phyloP scores from a whole-genome alignment of 2,888 invertebrate species.

The Rhamnusium bicolor region DNA sequence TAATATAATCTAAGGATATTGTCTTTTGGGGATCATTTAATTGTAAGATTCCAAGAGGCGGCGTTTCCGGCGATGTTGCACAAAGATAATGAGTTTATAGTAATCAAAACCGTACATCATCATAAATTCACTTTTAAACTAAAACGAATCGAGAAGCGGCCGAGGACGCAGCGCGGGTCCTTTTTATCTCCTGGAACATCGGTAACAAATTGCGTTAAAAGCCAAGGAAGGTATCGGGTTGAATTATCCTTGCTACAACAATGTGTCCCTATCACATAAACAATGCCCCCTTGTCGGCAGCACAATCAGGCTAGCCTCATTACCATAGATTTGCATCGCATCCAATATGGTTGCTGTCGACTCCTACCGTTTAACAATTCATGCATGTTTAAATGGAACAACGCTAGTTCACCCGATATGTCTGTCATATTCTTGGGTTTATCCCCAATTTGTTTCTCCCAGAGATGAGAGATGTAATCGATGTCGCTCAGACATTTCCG shows the following conservation, averaged over 20 bases:
- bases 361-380: slow-evolving; percentile 61
- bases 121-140: not conserved
- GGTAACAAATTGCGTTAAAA: slow-evolving; percentile 46
- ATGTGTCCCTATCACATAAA: slow-evolving; percentile 52
- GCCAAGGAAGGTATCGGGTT: slow-evolving; percentile 39
- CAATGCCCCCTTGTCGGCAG: slow-evolving; percentile 57
- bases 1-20: slow-evolving; percentile 68
- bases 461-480: slow-evolving; percentile 36
- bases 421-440: slow-evolving; percentile 54
- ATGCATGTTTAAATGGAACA: slow-evolving; percentile 61
- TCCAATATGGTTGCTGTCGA: slow-evolving; percentile 65
- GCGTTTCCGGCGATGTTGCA: slow-evolving; percentile 22
- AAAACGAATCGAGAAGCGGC: not conserved
- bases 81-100: slow-evolving; percentile 16
- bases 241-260: slow-evolving; percentile 44
- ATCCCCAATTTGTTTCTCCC: slow-evolving; percentile 53
- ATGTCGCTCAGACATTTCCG: slow-evolving; percentile 24
- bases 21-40: slow-evolving; percentile 65
- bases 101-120: not conserved
- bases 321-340: slow-evolving; percentile 68
- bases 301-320: slow-evolving; percentile 63
- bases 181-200: slow-evolving; percentile 33
- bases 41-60: slow-evolving; percentile 60
- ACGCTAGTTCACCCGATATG: slow-evolving; percentile 44
- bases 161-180: slow-evolving; percentile 5